Base-by-base conservation (phyloP, 2,888 invertebrate genomes). In the Acanthacorydalis orientalis region DNA sequence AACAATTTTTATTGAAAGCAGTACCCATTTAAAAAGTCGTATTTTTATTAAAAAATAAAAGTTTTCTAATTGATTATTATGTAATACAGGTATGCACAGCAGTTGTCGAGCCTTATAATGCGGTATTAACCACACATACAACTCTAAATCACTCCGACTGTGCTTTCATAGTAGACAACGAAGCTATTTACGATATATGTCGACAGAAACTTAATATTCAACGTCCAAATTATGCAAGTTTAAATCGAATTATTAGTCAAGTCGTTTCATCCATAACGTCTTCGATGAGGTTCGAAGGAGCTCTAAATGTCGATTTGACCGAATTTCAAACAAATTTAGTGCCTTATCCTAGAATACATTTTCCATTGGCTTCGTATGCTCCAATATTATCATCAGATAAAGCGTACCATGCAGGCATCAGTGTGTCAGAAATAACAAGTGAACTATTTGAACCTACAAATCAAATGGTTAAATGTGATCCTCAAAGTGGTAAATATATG, bases 101-200 rank as follows among this genome's bases (percentile, higher is more conserved):
- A 0, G 91, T 93, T 10, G 92, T 92, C 39, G 92, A 93, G 63
- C 93, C 93, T 0, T 95, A 93, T 68, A 93, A 93, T 64, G 84
- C 92, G 0, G 79, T 91, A 47, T 64, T 93, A 50, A 89, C 91
- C 41, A 92, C 93, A 0, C 92, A 93, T 67, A 85, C 87, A 15
- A 91, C 91, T 31, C 74, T 93, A 67, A 64, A 74, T 52, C 86
- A 86, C 61, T 84, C 87, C 0, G 91, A 92, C 65, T 92, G 92
- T 61, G 85, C 89, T 2, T 93, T 93, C 62, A 87, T 91, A 83
- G 87, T 90, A 15, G 93, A 93, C 70, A 93, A 93, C 58, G 91
- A 93, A 62, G 92, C 93, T n/a, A 82, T 92, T 57, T 90, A 91
- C 63, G 90, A 92, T 59, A 91, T 93, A 57, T 92, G 92, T 66